Conservation (phyloP, 2,888 invertebrate genomes). For the Xiphydria camelus region DNA sequence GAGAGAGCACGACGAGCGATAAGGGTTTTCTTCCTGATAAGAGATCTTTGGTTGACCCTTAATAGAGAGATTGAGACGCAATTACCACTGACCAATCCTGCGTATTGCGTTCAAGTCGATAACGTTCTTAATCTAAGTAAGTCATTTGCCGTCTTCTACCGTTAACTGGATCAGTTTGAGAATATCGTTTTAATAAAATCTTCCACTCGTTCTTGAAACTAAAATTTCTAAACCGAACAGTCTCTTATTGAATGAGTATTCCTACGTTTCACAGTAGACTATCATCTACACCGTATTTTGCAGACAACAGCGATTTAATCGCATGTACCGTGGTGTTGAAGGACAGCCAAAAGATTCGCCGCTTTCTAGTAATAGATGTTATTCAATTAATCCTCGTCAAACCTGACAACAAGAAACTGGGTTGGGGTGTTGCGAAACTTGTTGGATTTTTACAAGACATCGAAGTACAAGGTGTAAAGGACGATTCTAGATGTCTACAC, state of each 20-base stretch:
- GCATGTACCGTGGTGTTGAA: constrained; percentile 92
- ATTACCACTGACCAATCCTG: constrained; percentile 86
- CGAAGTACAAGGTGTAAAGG: constrained; percentile 92
- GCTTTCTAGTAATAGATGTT: constrained; percentile 96
- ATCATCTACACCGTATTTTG: too few relatives aligned
- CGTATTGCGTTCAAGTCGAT: constrained; percentile 88
- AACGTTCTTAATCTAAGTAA: constrained; percentile 96
- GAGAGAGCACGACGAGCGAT: constrained; percentile 88
- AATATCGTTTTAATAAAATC: too few relatives aligned
- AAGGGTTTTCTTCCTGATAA: constrained; percentile 86
- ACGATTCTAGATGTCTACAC: constrained; percentile 93
- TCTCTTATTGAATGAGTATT: too few relatives aligned
- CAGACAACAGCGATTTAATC: constrained; percentile 97
- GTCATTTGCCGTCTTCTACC: too few relatives aligned
- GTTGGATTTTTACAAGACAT: constrained; percentile 95
- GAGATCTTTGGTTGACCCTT: constrained; percentile 78
- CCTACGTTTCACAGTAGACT: too few relatives aligned
- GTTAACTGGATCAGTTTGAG: constrained; percentile 1
- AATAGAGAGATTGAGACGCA: constrained; percentile 82
- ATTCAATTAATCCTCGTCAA: constrained; percentile 96
- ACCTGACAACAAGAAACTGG: constrained; percentile 90
- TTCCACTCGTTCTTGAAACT: too few relatives aligned
- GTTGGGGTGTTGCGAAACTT: constrained; percentile 97
- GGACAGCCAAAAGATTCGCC: constrained; percentile 84
- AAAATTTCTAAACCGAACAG: too few relatives aligned